A percentile compares a stretch with the other conserved stretches of the same genome.
Conservation (phyloP, 2,888 invertebrate genomes). For the Barypeithes pellucidus region DNA sequence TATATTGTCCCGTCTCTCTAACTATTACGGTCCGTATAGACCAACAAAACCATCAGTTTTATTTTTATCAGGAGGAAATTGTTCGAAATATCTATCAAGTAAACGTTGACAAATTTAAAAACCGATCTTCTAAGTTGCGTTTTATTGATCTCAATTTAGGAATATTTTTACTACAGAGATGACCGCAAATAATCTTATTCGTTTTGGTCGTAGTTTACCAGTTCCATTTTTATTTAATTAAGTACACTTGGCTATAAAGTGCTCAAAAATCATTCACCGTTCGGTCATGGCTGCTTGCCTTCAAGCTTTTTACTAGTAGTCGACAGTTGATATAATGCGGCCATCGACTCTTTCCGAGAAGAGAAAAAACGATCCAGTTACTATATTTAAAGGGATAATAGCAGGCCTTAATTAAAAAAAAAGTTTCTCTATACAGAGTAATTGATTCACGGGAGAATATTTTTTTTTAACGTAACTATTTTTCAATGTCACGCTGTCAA, state of each 20-base stretch:
- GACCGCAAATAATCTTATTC: background rate
- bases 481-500: no score
- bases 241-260: background rate
- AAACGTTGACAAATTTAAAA: no score
- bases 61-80: no score
- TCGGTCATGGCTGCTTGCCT: slow-evolving; percentile 29
- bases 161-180: background rate
- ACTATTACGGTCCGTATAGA: no score
- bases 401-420: background rate
- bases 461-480: no score
- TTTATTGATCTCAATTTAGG: no score
- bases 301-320: slow-evolving; percentile 24
- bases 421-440: background rate
- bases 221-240: background rate
- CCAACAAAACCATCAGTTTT: no score
- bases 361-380: slow-evolving; percentile 16
- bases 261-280: slow-evolving; percentile 25
- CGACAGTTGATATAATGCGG: slow-evolving; percentile 10
- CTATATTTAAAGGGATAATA: slow-evolving; percentile 21
- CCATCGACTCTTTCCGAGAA: slow-evolving; percentile 34
- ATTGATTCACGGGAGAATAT: no score
- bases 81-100: no score
- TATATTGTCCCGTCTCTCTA: no score
- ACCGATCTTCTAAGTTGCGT: no score
- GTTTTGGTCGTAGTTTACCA: background rate